These are phyloP conservation scores for Physocephala rufipes DNA, from an alignment of 2,888 invertebrate genomes.

Conservation along the genomic window DNA sequence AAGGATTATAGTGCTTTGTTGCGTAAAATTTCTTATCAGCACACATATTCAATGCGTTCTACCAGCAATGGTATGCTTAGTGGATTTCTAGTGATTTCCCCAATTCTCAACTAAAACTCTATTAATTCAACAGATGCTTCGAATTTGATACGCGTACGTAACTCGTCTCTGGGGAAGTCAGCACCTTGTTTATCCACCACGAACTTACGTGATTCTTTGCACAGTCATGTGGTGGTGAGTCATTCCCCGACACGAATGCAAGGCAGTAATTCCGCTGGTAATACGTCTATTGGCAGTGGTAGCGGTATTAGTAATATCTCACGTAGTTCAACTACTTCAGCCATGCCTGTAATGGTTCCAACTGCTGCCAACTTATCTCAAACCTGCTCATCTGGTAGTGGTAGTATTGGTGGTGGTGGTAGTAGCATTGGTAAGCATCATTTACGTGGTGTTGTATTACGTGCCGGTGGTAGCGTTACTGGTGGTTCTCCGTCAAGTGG, in stretches of 20 bases:
- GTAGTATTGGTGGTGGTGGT: constrained; percentile 48
- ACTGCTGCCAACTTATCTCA: constrained; percentile 36
- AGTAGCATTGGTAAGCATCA: constrained; percentile 55
- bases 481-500: constrained; percentile 59
- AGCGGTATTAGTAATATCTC: constrained; percentile 35
- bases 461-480: constrained; percentile 39
- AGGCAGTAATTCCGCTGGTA: constrained; percentile 33
- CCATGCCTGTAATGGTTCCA: constrained; percentile 34
- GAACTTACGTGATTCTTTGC: constrained; percentile 50
- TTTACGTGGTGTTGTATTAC: constrained; percentile 54
- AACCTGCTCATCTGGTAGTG: constrained; percentile 54
- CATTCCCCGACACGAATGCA: constrained; percentile 43
- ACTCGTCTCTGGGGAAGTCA: constrained; percentile 90
- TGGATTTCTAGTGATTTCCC: no score
- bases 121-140: constrained; percentile 64
- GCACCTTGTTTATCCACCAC: constrained; percentile 85
- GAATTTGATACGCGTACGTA: constrained; percentile 88
- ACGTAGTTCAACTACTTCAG: constrained; percentile 38
- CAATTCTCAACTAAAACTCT: neutral
- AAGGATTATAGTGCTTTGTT: constrained; percentile 58
- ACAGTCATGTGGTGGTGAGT: constrained; percentile 4
- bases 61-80: constrained; percentile 56
- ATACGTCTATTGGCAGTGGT: constrained; percentile 25
- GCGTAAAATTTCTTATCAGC: constrained; percentile 65
- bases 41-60: constrained; percentile 61